These are phyloP conservation scores for Thelaira solivaga DNA, from an alignment of 2,888 invertebrate species.

Conservation along the genomic window DNA sequence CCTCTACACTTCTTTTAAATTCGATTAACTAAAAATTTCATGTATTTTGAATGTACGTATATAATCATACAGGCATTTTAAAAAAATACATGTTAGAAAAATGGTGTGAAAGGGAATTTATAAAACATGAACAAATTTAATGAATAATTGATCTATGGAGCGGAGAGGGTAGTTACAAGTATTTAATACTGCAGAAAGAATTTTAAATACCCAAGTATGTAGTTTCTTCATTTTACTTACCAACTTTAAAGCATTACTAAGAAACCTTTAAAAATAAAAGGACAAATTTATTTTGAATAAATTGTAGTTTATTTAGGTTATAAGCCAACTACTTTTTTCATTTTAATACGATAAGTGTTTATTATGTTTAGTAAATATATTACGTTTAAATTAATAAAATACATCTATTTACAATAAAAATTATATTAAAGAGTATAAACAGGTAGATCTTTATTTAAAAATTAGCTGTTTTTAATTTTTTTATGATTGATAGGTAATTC, in stretches of 20 bases:
- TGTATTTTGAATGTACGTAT: neutral
- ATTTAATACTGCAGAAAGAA: no score
- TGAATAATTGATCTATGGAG: conserved; percentile 17
- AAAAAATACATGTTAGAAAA: conserved; percentile 36
- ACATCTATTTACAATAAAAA: conserved; percentile 53
- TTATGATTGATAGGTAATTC: no score
- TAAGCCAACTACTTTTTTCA: conserved; percentile 34
- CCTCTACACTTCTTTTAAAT: neutral
- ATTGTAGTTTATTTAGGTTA: conserved; percentile 49
- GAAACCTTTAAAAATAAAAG: no score
- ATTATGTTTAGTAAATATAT: conserved; percentile 14
- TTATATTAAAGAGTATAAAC: conserved; percentile 1
- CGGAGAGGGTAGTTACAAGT: conserved; percentile 33
- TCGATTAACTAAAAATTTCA: neutral
- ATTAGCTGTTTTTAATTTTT: no score
- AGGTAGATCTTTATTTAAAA: conserved; percentile 8
- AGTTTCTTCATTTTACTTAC: no score
- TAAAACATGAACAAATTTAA: no score
- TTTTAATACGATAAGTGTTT: conserved; percentile 46
- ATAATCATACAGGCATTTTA: no score
- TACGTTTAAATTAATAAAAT: conserved; percentile 42
- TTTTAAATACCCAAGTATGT: no score
- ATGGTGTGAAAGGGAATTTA: neutral
- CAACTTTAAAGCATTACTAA: no score
- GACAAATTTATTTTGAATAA: conserved; percentile 20